Evolutionary conservation across 2,888 invertebrate genomes (phyloP), one percentile per base, ranked within the genome.

Genomic region (Nematopogon swammerdamellus): DNA sequence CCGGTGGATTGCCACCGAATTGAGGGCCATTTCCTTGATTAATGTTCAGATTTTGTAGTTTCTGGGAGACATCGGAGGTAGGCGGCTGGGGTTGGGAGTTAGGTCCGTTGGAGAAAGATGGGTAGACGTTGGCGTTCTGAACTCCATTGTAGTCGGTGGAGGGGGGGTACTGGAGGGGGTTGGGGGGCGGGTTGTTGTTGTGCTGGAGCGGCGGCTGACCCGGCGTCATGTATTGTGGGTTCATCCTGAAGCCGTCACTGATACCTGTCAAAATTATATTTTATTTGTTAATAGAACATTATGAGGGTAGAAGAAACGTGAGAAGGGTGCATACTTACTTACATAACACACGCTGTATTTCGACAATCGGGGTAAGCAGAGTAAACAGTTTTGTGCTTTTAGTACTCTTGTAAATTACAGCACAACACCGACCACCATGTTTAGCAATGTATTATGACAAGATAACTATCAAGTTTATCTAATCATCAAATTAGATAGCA

Each of bases 201-300:
- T 72, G 74, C 50, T 51, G 51, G 30, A 53, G 51, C 29, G 51
- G 49, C 44, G 54, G 53, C 17, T 49, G 51, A 16, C 80, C 80
- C 20, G 76, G 75, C 18, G 76, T 73, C 53, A 70, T 64, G 56
- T 72, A 80, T 54, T 80, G 79, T 48, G 80, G 76, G 59, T 80
- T 80, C 80, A 80, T 80, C 74, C 72, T 74, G 50, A 19, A 30
- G 36, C 44, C 19, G 20, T n/a, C 10, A 19, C 47, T 43, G n/a
- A 18, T 48, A 46, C 17, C 20, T 19, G 18, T 30, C 11, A 48
- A 48, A 36, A 48, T 18, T 48, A 6, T 6, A 48, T 48, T 42
- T 36, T 47, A 10, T 47, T 46, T 45, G 5, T 44, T 17, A n/a
- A n/a, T n/a, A n/a, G n/a, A n/a, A n/a, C n/a, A n/a, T 16, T 16